Evolutionary conservation across 2,797 vertebrate species (phyloP).

Genomic region (Rhinoraja longicauda): DNA sequence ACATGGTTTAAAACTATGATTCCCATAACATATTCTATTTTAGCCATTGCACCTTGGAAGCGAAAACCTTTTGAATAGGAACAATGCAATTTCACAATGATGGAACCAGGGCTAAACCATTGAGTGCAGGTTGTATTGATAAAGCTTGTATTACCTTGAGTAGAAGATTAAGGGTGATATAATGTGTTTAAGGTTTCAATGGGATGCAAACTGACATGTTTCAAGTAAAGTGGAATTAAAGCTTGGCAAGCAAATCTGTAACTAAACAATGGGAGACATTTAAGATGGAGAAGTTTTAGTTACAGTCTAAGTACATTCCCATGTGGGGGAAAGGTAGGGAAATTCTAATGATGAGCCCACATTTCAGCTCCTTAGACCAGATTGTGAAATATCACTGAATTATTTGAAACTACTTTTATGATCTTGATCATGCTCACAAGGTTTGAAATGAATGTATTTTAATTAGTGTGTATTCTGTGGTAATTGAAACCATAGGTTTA

Average conservation of each 20-base stretch:
- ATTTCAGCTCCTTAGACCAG: not conserved
- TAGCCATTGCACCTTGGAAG: not conserved
- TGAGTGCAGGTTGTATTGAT: not conserved
- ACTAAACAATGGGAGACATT: too few relatives aligned
- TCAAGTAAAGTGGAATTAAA: too few relatives aligned
- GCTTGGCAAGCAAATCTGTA: too few relatives aligned
- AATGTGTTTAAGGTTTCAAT: not conserved
- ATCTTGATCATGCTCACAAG: not conserved
- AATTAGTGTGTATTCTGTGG: not conserved
- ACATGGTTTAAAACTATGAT: not conserved
- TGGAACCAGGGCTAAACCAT: too few relatives aligned
- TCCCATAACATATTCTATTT: not conserved
- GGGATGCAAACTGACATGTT: too few relatives aligned
- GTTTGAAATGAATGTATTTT: not conserved
- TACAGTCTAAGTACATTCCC: too few relatives aligned
- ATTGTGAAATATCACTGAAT: not conserved
- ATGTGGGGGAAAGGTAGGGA: too few relatives aligned
- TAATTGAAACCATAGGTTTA: not conserved
- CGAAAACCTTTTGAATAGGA: too few relatives aligned
- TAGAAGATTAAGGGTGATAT: not conserved
- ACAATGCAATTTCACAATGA: not conserved
- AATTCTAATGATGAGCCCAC: too few relatives aligned
- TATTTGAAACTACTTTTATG: not conserved
- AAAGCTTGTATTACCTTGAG: not conserved
- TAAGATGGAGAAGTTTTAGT: too few relatives aligned